These are phyloP conservation scores for Lissocephala sabroskyi DNA, from an alignment of 2,888 invertebrate species.

Conservation along the genomic window DNA sequence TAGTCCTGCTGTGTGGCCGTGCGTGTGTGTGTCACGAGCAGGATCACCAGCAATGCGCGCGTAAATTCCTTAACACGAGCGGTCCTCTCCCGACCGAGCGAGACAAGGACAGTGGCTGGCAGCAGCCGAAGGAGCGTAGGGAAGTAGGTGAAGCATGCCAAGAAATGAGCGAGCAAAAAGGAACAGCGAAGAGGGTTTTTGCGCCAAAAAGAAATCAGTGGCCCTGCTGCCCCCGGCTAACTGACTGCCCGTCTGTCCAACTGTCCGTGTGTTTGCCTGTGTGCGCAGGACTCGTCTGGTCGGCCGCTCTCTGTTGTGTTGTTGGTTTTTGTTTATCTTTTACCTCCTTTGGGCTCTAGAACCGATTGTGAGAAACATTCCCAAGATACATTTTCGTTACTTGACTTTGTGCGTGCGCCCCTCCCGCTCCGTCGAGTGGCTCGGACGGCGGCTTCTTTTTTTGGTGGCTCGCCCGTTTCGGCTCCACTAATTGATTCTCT, in stretches of 20 bases:
- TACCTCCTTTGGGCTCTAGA: constrained; percentile 23
- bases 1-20: constrained; percentile 55
- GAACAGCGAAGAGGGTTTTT: constrained; percentile 48
- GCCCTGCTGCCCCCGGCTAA: constrained; percentile 18
- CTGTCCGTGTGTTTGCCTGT: constrained; percentile 18
- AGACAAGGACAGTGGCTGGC: constrained; percentile 55
- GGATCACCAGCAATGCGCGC: constrained; percentile 39
- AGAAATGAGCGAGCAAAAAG: constrained; percentile 40
- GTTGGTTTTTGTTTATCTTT: constrained; percentile 45
- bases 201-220: constrained; percentile 53
- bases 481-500: constrained; percentile 57
- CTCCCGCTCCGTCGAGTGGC: not conserved
- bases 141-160: constrained; percentile 52
- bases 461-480: constrained; percentile 30
- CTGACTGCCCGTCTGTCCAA: no score
- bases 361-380: constrained; percentile 32
- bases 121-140: constrained; percentile 31
- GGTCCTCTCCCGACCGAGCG: no score
- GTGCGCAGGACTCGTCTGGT: constrained; percentile 39
- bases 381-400: constrained; percentile 33
- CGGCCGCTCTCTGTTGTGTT: constrained; percentile 34
- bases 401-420: constrained; percentile 35
- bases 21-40: constrained; percentile 53
- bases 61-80: constrained; percentile 62
- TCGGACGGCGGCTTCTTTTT: constrained; percentile 11